Conservation (phyloP, 2,113 vertebrate species). For the Indri indri region DNA sequence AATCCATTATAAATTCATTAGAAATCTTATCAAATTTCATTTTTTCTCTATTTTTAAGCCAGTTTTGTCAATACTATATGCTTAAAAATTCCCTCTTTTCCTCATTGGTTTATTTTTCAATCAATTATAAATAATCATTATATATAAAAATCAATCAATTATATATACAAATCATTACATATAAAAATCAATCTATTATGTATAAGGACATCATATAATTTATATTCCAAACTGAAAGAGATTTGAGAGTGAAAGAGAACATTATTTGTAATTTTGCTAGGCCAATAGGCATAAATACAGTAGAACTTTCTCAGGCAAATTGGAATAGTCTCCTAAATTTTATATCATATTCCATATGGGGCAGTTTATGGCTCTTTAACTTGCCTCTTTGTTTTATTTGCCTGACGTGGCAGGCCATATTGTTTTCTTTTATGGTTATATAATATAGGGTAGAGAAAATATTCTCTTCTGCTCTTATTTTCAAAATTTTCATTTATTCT, state of each 20-base stretch:
- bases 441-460: neutral
- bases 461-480: neutral
- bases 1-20: neutral
- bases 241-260: neutral
- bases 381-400: neutral
- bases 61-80: neutral
- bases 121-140: no score
- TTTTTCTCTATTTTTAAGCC: neutral
- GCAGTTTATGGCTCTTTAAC: neutral
- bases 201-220: neutral
- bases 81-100: neutral
- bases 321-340: neutral
- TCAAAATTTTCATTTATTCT: neutral
- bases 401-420: neutral
- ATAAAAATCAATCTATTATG: neutral
- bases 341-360: neutral
- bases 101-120: neutral
- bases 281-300: neutral
- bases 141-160: no score
- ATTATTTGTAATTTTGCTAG: neutral
- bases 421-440: neutral
- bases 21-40: neutral
- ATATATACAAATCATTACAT: neutral
- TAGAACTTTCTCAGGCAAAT: neutral
- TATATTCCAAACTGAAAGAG: neutral